Evolutionary conservation across 2,888 invertebrate genomes (phyloP), one percentile per base, ranked within the genome.

Genomic region (Lissonota sp.): DNA sequence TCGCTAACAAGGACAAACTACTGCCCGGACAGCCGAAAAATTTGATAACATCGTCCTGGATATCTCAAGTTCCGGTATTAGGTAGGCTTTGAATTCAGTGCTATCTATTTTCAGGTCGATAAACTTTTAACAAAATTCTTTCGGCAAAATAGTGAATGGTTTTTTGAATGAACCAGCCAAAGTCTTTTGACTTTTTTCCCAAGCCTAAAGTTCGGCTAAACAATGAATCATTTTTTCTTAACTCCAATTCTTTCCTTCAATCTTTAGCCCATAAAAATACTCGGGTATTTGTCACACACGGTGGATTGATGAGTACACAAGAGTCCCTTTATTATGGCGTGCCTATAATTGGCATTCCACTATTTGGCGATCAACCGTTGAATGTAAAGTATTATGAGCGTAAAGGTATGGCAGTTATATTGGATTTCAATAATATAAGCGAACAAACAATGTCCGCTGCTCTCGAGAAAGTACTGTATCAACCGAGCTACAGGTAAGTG

Each of bases 401-500:
- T 1, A 85, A 77, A n/a, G 85, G 86, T 4, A 85, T 88, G 49
- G 88, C 89, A 4, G 60, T 89, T 5, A 40, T 49, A 4, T 62
- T 88, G 12, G 62, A 84, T 66, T 70, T 79, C 40, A 7, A 81
- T 10, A 63, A 83, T 8, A 66, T 94, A 1, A 92, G 91, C 0
- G 90, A 90, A 49, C 87, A 92, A 10, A 88, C 88, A 5, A 75
- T 94, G 53, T 87, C 90, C 1, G 70, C 83, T 1, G 91, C 91
- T 49, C 85, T 94, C 1, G 87, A 91, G n/a, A 84, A 88, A 10
- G 85, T 94, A 40, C 79, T 93, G 10, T 82, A 87, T 1, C 90
- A 94, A 80, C 91, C 92, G 0, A 87, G 85, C 7, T 93, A 93
- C 80, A 91, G 86, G 83, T 90, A 74, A 78, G 55, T 72, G 39